phyloP scores from a whole-genome alignment of 2,888 invertebrate genomes.

The Ophraella communa region DNA sequence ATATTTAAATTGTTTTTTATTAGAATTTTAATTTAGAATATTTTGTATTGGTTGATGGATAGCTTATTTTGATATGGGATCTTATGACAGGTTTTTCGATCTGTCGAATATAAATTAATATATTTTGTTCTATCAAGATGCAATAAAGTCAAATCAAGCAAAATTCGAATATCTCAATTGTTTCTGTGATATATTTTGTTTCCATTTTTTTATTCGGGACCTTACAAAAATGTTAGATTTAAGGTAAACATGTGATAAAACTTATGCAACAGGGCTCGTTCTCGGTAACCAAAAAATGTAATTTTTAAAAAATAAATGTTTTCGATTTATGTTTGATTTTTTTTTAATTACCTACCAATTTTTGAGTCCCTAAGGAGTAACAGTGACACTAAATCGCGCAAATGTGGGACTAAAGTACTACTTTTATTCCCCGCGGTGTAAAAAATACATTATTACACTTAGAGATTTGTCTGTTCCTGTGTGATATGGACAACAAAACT shows the following conservation, averaged over 20 bases:
- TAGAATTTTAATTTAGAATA: neutral
- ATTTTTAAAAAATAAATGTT: conserved; percentile 33
- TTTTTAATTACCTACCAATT: neutral
- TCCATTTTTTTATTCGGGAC: conserved; percentile 19
- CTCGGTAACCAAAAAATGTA: conserved; percentile 29
- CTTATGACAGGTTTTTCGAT: neutral
- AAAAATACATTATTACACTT: too few relatives aligned
- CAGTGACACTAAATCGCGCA: too few relatives aligned
- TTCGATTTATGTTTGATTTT: conserved; percentile 7
- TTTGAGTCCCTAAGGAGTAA: too few relatives aligned
- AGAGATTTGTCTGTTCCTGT: too few relatives aligned
- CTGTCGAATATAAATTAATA: neutral
- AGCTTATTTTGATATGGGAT: neutral
- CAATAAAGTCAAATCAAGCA: neutral
- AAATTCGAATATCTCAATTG: conserved; percentile 7
- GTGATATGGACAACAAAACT: too few relatives aligned
- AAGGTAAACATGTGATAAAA: conserved; percentile 33
- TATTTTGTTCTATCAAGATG: neutral
- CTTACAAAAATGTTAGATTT: conserved; percentile 21
- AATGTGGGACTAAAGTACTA: too few relatives aligned
- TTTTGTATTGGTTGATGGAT: neutral
- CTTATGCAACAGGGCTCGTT: conserved; percentile 30
- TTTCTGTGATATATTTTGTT: conserved; percentile 33
- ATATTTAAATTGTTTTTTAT: neutral
- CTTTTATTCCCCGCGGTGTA: too few relatives aligned